Conservation (phyloP, 2,797 vertebrate species). For the Falco rusticolus region DNA sequence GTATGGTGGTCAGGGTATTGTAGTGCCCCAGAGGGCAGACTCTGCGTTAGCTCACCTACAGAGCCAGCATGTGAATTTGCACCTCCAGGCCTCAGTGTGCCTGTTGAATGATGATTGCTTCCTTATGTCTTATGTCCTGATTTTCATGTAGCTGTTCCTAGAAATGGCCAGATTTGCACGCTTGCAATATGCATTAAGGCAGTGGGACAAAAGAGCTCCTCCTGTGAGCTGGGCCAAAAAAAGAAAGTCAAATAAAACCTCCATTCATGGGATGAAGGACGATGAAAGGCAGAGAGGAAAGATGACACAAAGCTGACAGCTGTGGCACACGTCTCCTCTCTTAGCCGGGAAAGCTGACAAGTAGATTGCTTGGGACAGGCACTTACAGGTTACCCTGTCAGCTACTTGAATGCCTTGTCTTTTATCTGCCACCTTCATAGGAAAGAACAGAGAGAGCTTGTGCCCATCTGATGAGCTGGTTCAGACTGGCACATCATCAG, state of each 20-base stretch:
- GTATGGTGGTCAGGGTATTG: neutral
- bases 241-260: conserved; percentile 72
- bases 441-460: conserved; percentile 67
- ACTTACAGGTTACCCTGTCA: conserved; percentile 75
- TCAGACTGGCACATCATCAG: conserved; percentile 67
- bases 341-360: conserved; percentile 75
- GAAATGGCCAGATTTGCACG: neutral
- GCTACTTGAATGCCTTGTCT: conserved; percentile 77
- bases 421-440: conserved; percentile 78
- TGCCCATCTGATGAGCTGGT: conserved; percentile 67
- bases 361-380: conserved; percentile 74
- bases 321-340: conserved; percentile 71
- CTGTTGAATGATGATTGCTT: neutral
- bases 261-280: conserved; percentile 74
- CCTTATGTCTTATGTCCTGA: neutral
- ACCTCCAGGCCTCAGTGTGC: neutral
- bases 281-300: conserved; percentile 74
- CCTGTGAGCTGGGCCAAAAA: conserved; percentile 49
- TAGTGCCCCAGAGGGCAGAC: neutral
- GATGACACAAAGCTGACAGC: conserved; percentile 77
- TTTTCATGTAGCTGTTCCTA: neutral
- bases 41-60: neutral
- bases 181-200: neutral
- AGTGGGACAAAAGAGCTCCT: conserved; percentile 25
- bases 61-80: neutral